Base-by-base conservation (phyloP, 2,888 invertebrate genomes). In the Antheraea yamamai region DNA sequence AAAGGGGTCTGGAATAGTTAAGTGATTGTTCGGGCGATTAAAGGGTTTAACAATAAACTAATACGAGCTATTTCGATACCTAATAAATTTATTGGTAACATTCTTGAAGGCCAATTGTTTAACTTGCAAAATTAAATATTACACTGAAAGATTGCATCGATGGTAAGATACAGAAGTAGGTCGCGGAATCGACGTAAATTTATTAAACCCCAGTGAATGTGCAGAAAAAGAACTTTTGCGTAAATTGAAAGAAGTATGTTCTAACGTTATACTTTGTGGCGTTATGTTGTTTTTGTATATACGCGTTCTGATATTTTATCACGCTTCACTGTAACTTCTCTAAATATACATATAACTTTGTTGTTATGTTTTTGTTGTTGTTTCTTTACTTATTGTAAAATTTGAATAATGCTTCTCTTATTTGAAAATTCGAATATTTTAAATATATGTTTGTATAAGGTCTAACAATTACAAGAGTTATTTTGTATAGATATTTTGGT, bases 1-100 rank as follows among this genome's bases (percentile, higher is more conserved):
- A 75, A 73, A 73, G 73, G 73, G 75, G 52, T 66, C 73, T 35
- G 66, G 61, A 68, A 75, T 75, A 73, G 73, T 73, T 68, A 70
- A 70, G 39, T 39, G 70, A 70, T 39, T 70, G 70, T 70, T 70
- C 39, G 39, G n/a, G 3, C 39, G 70, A 70, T 70, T 70, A 70
- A 70, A 39, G 70, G 70, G 39, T 39, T 39, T 70, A 39, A 39
- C 20, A 39, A 39, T 39, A 70, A 47, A 47, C 47, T 47, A 47
- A 66, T 30, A 26, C 26, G 30, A 66, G 14, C 30, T 66, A 66
- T 66, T 66, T 16, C 64, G 26, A 66, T 66, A 66, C 30, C 64
- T 30, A 66, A 8, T 61, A 7, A 61, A 23, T 61, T 23, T 61
- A 61, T 61, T 23, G 23, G n/a, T 23, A 61, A 61, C 8, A 61